These are phyloP conservation scores for Amia ocellicauda DNA, from an alignment of 2,113 vertebrate genomes.

Conservation along the genomic window DNA sequence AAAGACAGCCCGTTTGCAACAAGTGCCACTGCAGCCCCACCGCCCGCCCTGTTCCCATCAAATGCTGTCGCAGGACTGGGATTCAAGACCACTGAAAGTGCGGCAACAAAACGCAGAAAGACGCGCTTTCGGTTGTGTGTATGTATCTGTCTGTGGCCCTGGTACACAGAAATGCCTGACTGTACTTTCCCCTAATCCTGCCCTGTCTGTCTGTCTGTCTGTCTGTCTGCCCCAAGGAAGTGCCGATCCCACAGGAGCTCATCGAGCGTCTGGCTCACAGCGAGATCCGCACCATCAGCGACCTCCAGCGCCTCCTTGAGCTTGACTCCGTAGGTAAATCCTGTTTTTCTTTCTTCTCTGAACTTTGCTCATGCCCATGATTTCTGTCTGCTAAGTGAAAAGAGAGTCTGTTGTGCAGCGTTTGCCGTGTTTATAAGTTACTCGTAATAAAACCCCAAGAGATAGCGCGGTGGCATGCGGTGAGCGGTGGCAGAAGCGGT, in stretches of 20 bases:
- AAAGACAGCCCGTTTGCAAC: too few relatives aligned
- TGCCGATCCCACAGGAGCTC: conserved; percentile 89
- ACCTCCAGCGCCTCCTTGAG: conserved; percentile 97
- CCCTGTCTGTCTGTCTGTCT: conserved; percentile 30
- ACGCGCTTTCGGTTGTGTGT: too few relatives aligned
- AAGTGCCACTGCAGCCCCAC: too few relatives aligned
- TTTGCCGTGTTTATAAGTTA: not conserved
- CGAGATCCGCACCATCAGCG: conserved; percentile 96
- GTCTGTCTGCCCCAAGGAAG: conserved; percentile 68
- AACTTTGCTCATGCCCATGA: conserved; percentile 25
- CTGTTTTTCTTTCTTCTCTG: conserved; percentile 46
- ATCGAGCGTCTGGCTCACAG: conserved; percentile 90
- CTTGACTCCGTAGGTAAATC: conserved; percentile 99
- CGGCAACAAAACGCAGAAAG: too few relatives aligned
- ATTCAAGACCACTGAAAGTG: too few relatives aligned
- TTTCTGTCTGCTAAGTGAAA: not conserved
- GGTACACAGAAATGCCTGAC: too few relatives aligned
- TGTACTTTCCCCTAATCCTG: too few relatives aligned
- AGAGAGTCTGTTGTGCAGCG: not conserved
- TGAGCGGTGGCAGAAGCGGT: too few relatives aligned
- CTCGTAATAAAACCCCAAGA: conserved; percentile 15
- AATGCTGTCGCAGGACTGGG: too few relatives aligned
- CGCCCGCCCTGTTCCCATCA: too few relatives aligned
- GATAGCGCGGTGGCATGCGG: too few relatives aligned
- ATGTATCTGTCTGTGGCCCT: too few relatives aligned